Evolutionary conservation across 2,797 vertebrate genomes (phyloP), one percentile per base, ranked within the genome.

Genomic region (Gastrophryne carolinensis): DNA sequence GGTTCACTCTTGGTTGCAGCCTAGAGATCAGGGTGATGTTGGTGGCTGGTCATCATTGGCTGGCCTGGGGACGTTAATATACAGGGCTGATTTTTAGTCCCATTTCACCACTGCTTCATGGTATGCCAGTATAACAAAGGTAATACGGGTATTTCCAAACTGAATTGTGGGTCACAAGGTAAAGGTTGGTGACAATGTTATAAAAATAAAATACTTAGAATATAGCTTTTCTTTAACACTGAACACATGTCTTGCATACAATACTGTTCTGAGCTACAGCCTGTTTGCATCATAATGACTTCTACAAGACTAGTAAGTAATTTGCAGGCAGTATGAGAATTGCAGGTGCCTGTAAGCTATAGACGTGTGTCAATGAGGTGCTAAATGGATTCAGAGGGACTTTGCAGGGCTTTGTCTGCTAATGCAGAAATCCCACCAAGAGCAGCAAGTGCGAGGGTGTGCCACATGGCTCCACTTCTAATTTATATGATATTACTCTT

Each of bases 361-460:
- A 15, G 65, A 39, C 57, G 34, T 4, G 30, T 69, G 57, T 62
- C 39, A 69, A 70, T 63, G 72, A 74, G 56, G 73, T 70, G 73
- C 73, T 69, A 69, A 76, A 54, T 56, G 34, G 65, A 69, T 62
- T 76, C 65, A 63, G 73, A 53, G 35, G 73, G 65, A 52, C 13
- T 50, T 70, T 32, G 34, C 54, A 44, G 13, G 17, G 34, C 65
- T 62, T 69, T 70, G 15, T 19, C 23, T 26, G 1, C 24, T 53
- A 53, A 69, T 27, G 15, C 63, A 60, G 63, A 53, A 54, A 63
- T 41, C 58, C 62, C 72, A 47, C 62, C 65, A 62, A 32, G 65
- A 60, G 12, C 50, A 32, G 34, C 52, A 24, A 32, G 27, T 66
- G 53, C 34, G 30, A 65, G 35, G 37, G 21, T 13, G 23, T 41